These are phyloP conservation scores for Enteromius paludinosus DNA, from an alignment of 2,797 vertebrate species.

Conservation along the genomic window DNA sequence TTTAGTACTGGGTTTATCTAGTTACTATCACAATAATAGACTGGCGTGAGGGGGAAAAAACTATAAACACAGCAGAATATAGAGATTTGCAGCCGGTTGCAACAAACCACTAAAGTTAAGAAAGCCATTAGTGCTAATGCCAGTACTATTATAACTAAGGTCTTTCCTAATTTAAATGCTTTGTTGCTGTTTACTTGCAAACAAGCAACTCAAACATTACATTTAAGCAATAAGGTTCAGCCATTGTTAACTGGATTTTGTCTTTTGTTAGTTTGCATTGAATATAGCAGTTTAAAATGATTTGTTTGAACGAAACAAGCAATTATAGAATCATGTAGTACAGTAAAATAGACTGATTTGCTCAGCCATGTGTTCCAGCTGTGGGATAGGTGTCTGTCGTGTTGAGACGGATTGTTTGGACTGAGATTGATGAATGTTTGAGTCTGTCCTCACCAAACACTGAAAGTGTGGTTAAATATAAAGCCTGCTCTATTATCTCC, in stretches of 20 bases:
- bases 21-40: not conserved
- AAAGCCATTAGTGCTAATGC: not conserved
- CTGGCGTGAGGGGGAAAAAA: not conserved
- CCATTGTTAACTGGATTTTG: not conserved
- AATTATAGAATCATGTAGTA: not conserved
- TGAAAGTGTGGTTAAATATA: constrained; percentile 61
- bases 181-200: not conserved
- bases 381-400: not conserved
- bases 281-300: not conserved
- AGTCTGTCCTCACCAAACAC: constrained; percentile 50
- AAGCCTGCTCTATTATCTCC: constrained; percentile 44
- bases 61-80: not conserved
- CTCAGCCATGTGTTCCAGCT: not conserved
- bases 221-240: not conserved
- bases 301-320: not conserved
- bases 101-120: not conserved
- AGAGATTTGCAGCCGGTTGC: not conserved
- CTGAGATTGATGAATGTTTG: constrained; percentile 24
- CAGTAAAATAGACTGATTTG: not conserved
- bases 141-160: not conserved
- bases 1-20: not conserved
- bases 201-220: not conserved
- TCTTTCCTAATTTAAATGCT: not conserved
- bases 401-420: constrained; percentile 12
- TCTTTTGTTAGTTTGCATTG: not conserved